Conservation (phyloP, 2,113 vertebrate genomes). For the Albula glossodonta region DNA sequence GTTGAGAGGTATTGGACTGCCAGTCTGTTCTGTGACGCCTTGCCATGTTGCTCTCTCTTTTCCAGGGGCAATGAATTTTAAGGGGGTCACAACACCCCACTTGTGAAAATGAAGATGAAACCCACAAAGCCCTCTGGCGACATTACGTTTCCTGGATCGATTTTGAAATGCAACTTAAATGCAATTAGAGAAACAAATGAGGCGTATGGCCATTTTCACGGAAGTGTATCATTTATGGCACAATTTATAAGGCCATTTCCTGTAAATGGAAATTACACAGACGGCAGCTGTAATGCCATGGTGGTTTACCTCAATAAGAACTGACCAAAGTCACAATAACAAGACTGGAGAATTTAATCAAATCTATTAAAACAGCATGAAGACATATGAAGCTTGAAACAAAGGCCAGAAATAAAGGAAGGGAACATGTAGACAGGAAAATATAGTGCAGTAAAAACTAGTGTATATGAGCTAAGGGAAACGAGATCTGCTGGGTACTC, state of each 20-base stretch:
- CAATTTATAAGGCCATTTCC: not conserved
- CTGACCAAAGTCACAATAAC: not conserved
- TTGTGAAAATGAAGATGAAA: not conserved
- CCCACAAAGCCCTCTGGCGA: not conserved
- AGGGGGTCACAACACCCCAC: not conserved
- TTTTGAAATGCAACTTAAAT: not conserved
- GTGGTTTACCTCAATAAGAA: not conserved
- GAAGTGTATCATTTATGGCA: not conserved
- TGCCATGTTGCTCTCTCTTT: not conserved
- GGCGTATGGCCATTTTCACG: not conserved
- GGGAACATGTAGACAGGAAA: not conserved
- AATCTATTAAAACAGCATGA: not conserved
- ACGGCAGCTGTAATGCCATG: not conserved
- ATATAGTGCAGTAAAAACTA: not conserved
- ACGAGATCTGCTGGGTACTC: not conserved
- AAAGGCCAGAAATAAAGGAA: not conserved
- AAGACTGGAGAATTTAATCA: not conserved
- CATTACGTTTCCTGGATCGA: not conserved
- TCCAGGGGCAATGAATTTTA: not conserved
- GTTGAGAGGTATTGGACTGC: not conserved
- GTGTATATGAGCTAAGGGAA: not conserved
- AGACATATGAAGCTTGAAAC: not conserved
- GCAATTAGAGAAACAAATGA: not conserved
- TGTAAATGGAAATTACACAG: constrained; percentile 1
- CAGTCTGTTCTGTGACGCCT: not conserved